Evolutionary conservation across 2,113 vertebrate genomes (phyloP).

Genomic region (Thunnus maccoyii): DNA sequence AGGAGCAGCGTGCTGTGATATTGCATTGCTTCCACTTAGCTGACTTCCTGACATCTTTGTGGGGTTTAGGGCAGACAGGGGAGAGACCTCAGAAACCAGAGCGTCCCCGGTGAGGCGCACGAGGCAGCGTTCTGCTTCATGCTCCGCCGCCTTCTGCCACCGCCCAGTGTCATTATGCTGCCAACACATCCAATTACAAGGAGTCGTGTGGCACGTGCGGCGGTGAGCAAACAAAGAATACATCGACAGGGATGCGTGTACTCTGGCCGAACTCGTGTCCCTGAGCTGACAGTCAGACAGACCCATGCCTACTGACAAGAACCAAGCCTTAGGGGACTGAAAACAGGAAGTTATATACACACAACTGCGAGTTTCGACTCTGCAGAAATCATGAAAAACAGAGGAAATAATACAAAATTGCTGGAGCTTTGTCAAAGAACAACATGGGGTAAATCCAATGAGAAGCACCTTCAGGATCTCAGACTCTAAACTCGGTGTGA

Average conservation of each 20-base stretch:
- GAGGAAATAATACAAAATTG: slow-evolving; percentile 31
- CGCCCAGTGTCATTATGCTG: slow-evolving; percentile 75
- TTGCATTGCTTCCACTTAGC: slow-evolving; percentile 79
- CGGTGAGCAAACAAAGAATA: slow-evolving; percentile 52
- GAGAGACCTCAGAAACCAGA: slow-evolving; percentile 61
- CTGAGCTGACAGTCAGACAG: slow-evolving; percentile 35
- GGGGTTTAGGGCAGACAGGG: slow-evolving; percentile 43
- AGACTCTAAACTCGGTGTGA: slow-evolving; percentile 57
- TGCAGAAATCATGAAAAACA: neutral
- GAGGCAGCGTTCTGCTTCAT: slow-evolving; percentile 69
- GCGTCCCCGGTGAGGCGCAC: slow-evolving; percentile 44
- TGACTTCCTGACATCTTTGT: slow-evolving; percentile 76
- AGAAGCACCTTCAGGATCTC: slow-evolving; percentile 45
- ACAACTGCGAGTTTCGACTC: slow-evolving; percentile 18
- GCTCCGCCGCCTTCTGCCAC: slow-evolving; percentile 70
- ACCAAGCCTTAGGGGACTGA: slow-evolving; percentile 2
- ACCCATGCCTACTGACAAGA: neutral
- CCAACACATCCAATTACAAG: slow-evolving; percentile 76
- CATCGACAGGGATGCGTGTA: slow-evolving; percentile 38
- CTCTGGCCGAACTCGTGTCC: slow-evolving; percentile 29
- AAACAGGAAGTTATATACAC: slow-evolving; percentile 9
- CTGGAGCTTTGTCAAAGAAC: slow-evolving; percentile 40
- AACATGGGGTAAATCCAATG: slow-evolving; percentile 39
- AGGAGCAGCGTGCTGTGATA: slow-evolving; percentile 68
- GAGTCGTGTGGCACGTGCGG: slow-evolving; percentile 60